Base-by-base conservation (phyloP, 2,888 invertebrate genomes). In the Ectobius pallidus region DNA sequence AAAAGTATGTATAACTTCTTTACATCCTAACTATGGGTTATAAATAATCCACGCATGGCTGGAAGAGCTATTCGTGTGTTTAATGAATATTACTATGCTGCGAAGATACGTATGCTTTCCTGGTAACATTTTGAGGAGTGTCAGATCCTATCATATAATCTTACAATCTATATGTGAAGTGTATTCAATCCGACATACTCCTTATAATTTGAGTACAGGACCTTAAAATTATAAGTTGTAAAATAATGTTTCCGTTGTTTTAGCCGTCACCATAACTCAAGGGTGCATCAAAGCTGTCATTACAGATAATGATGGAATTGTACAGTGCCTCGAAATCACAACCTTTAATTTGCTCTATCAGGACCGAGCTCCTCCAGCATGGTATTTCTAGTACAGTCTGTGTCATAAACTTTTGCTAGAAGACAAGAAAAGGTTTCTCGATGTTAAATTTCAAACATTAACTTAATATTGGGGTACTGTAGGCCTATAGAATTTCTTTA, bases 221-320 rank as follows among this genome's bases (percentile, higher is more conserved):
- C 18, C 27, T 52, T 52, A 55, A 71, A 61, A 72, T 69, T 69
- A 72, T 34, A 69, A 69, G 55, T 58, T 65, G 65, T 22, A 72
- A 69, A 69, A 63, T 69, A 69, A 62, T 72, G 46, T 61, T 49
- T 52, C 69, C 69, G 42, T 69, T 63, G 69, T 62, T 49, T 61
- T 73, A 73, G 18, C 67, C 58, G 49, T 73, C 58, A 55, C 58
- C 52, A 61, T 69, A 71, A 71, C 46, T 68, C 70, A 71, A 46
- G 61, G 16, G 18, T 42, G 62, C 44, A 39, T 61, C 44, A 72
- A 55, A 55, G 27, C 72, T 65, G 71, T 74, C 71, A 74, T 74
- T 74, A 74, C 42, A 9, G 32, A 49, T 74, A 74, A 74, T 70
- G 74, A 74, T 70, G 74, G 74, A 74, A 74, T 74, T 74, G 74